Evolutionary conservation across 2,113 vertebrate species (phyloP).

Genomic region (Festucalex cinctus): DNA sequence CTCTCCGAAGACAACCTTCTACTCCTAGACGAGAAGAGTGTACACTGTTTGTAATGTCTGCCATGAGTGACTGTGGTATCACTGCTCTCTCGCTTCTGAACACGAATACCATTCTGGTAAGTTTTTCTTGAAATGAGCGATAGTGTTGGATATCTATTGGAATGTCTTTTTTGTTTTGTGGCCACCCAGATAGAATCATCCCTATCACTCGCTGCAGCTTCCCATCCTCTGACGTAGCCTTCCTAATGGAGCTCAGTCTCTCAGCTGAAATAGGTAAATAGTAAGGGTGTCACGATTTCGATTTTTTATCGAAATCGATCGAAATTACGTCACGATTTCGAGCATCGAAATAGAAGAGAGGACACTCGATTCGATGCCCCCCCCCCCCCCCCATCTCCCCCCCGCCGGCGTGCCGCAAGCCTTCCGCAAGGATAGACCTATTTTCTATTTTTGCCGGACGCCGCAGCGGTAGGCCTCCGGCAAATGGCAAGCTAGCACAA

Average conservation of each 20-base stretch:
- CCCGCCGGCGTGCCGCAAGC: too few relatives aligned
- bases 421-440: too few relatives aligned
- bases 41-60: neutral
- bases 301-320: too few relatives aligned
- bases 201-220: constrained; percentile 17
- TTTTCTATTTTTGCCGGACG: too few relatives aligned
- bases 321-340: too few relatives aligned
- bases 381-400: too few relatives aligned
- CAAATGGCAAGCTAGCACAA: too few relatives aligned
- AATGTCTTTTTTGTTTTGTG: constrained; percentile 5
- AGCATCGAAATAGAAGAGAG: too few relatives aligned
- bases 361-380: too few relatives aligned
- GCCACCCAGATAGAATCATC: constrained; percentile 12
- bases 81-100: neutral
- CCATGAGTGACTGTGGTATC: neutral
- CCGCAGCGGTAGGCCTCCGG: too few relatives aligned
- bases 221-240: neutral
- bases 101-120: constrained; percentile 11
- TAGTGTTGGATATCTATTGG: neutral
- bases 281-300: too few relatives aligned
- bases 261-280: neutral
- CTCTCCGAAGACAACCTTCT: constrained; percentile 19
- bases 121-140: constrained; percentile 1
- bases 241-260: neutral
- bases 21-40: constrained; percentile 18